Evolutionary conservation across 1,140 invertebrate genomes (phyloP), one percentile per base, ranked within the genome.

Genomic region (Micrasema longulum): DNA sequence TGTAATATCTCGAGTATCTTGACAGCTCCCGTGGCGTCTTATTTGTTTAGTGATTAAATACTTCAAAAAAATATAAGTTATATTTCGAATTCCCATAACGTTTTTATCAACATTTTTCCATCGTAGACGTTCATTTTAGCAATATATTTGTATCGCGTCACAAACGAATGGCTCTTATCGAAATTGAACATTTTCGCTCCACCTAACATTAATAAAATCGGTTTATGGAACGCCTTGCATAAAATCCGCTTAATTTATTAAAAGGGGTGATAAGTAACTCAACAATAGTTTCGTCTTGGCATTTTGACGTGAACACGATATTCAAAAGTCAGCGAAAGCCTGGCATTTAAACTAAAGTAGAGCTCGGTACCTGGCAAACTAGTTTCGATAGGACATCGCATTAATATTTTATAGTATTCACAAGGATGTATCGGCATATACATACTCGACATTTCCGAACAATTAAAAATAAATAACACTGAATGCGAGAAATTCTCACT

Each of bases 251-350:
- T 14, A 47, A 48, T 48, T 48, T 22, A 22, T 9, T 10, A 2
- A 11, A 9, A 53, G 12, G 18, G 12, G 6, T n/a, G 1, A 18
- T 52, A 60, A 22, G 18, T 38, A 22, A 60, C 38, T 35, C 6
- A 20, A 11, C 11, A n/a, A 11, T 16, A 48, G 41, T 47, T 12
- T 31, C 20, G 12, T 45, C 20, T 22, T 64, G 60, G 60, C 41
- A 64, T 64, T 64, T 64, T 16, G 12, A 23, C 22, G 16, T 14
- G 11, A 64, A 26, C 12, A 64, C 60, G 60, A 64, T 64, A 64
- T 64, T 64, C 26, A 64, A 64, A 47, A 47, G 41, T 45, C 60
- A 64, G 60, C 43, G 38, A 64, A 64, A 64, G 60, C 41, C 41
- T 64, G 60, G 23, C 60, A 64, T 64, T 64, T 64, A 14, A 22